Evolutionary conservation across 2,888 invertebrate genomes (phyloP), one percentile per base, ranked within the genome.

Genomic region (Mythimna loreyi): DNA sequence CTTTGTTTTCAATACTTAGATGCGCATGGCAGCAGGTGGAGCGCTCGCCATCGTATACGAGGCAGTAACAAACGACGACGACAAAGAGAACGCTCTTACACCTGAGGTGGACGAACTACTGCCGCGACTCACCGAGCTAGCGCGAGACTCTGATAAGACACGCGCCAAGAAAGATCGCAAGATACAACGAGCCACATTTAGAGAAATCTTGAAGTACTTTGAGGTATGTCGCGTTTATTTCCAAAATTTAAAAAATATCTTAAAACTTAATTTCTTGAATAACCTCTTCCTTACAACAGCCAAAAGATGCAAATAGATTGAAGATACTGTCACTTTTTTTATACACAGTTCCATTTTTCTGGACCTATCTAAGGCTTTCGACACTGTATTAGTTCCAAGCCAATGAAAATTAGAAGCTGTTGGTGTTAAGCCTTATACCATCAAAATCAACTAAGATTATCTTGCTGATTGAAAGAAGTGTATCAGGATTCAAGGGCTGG

Each of bases 161-260:
- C 96, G 98, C 81, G 99, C 99, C 30, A 99, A 99, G 92, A 98
- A 98, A 77, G 99, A 99, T 92, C 97, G 99, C 69, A 98, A 99
- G 92, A 97, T 98, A 84, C 99, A 99, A 92, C 96, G 99, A 16
- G 99, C 99, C 43, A 98, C 98, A 80, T 99, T 99, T 95, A 96
- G 99, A 61, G 99, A 99, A 90, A 98, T 99, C 76, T 96, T 99
- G 72, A 97, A 97, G 89, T 98, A 98, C 88, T 97, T 99, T 70
- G 98, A 99, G 97, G 99, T 98, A 85, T 90, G 92, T 53, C 23
- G 4, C 19, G 1, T n/a, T 0, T 52, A n/a, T n/a, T n/a, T n/a
- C n/a, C n/a, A n/a, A n/a, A n/a, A n/a, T n/a, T n/a, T n/a, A n/a
- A n/a, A n/a, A n/a, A n/a, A n/a, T n/a, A n/a, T n/a, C n/a, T n/a